Base-by-base conservation (phyloP, 2,888 invertebrate genomes). In the Lasioglossum calceatum region DNA sequence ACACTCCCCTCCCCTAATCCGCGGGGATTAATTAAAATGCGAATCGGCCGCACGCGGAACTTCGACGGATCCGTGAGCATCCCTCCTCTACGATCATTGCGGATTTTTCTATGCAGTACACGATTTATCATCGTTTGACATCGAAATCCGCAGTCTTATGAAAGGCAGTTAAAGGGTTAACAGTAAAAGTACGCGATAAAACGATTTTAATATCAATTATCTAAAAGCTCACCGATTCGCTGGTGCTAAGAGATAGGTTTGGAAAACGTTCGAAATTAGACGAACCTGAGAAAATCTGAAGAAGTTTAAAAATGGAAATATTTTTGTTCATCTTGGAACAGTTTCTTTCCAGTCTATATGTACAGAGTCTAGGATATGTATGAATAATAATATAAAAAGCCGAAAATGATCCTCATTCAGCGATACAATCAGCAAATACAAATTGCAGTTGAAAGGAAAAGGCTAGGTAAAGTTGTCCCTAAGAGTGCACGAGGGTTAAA, bases 31-130 rank as follows among this genome's bases (percentile, higher is more conserved):
- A 70, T 67, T 67, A 67, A 67, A 67, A 27, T 32, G 64, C 78
- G 78, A 61, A n/a, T 81, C 76, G 47, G 58, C 67, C 27, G 73
- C 58, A 44, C 67, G 77, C 73, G 78, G 67, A 70, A 79, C 74
- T 77, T 87, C 54, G 77, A 82, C 82, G 82, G 39, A 67, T 72
- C 32, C 73, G 8, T 5, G n/a, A 44, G 72, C 19, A 27, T 42
- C 27, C n/a, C 39, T 8, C 23, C 27, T 47, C 44, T 8, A 19
- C 32, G 64, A 42, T 77, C 61, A 23, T 42, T 16, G 0, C 8
- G 67, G 61, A 32, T 61, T 14, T 61, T 61, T 61, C 12, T 61
- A 61, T 2, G 16, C 16, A 1, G 0, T 47, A 47, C 47, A 4
- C 47, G 1, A 47, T 61, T 61, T 27, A 14, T 4, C 12, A 61